phyloP scores from a whole-genome alignment of 2,113 vertebrate species.

The Dolichotis patagonum region DNA sequence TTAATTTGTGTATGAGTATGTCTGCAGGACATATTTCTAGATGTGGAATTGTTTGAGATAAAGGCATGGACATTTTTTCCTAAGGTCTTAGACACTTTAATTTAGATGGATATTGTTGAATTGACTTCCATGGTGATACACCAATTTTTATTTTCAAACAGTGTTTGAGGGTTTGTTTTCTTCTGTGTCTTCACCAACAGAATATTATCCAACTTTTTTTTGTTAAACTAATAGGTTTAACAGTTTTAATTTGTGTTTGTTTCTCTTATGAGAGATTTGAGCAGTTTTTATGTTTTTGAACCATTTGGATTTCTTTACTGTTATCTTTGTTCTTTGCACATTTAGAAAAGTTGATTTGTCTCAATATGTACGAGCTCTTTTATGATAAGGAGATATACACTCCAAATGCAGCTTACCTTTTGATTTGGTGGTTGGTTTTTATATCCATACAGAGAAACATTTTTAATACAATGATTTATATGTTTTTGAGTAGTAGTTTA shows the following conservation, averaged over 20 bases:
- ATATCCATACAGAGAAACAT: not conserved
- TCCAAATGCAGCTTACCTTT: slow-evolving; percentile 16
- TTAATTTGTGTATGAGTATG: not conserved
- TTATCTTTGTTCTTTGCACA: not conserved
- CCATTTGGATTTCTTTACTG: slow-evolving; percentile 46
- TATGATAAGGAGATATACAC: slow-evolving; percentile 23
- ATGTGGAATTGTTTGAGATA: slow-evolving; percentile 33
- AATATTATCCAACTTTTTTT: slow-evolving; percentile 23
- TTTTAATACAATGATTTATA: not conserved
- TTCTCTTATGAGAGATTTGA: not conserved
- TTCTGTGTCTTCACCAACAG: not conserved
- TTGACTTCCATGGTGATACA: slow-evolving; percentile 1
- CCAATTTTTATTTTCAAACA: not conserved
- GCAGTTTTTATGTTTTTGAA: slow-evolving; percentile 31
- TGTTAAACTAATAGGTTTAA: slow-evolving; percentile 10
- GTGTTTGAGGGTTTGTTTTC: not conserved
- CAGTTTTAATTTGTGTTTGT: slow-evolving; percentile 29
- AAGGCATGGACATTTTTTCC: not conserved
- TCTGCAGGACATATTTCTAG: not conserved
- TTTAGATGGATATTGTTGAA: slow-evolving; percentile 11
- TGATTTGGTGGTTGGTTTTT: slow-evolving; percentile 51
- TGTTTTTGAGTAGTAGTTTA: not conserved
- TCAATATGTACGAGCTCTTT: not conserved
- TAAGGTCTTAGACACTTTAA: not conserved
- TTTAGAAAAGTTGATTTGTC: slow-evolving; percentile 22